Conservation (phyloP, 2,113 vertebrate genomes). For the Hippocampus guttulatus region DNA sequence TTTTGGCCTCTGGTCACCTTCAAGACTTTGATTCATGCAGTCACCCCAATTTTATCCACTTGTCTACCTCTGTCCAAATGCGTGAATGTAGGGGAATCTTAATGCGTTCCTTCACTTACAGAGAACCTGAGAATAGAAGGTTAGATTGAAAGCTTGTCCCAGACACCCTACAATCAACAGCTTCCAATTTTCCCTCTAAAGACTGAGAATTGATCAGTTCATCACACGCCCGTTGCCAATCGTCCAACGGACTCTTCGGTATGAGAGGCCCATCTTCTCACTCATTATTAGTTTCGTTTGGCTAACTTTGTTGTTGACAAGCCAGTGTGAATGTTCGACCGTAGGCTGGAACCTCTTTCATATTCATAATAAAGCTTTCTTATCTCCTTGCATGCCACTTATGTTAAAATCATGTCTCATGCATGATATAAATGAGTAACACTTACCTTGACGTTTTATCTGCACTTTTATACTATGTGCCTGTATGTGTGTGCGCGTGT, state of each 20-base stretch:
- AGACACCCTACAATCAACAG: not conserved
- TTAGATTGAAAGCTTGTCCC: not conserved
- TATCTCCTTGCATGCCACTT: no score
- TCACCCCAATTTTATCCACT: not conserved
- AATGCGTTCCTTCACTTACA: not conserved
- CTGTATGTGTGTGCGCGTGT: not conserved
- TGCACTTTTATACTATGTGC: not conserved
- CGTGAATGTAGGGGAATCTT: not conserved
- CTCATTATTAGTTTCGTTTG: not conserved
- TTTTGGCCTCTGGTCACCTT: not conserved
- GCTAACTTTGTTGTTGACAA: not conserved
- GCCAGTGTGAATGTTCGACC: no score
- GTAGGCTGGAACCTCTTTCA: no score
- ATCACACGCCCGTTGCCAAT: not conserved
- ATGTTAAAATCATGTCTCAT: not conserved
- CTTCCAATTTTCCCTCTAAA: not conserved
- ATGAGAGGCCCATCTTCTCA: not conserved
- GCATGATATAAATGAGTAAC: slow-evolving; percentile 5
- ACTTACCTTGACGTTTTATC: slow-evolving; percentile 2
- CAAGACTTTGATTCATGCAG: slow-evolving; percentile 6
- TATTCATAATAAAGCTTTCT: no score
- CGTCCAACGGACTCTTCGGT: not conserved
- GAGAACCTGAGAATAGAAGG: not conserved
- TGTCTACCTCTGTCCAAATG: slow-evolving; percentile 1
- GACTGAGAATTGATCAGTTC: not conserved